Conservation (phyloP, 1,140 invertebrate species). For the Monochamus saltuarius region DNA sequence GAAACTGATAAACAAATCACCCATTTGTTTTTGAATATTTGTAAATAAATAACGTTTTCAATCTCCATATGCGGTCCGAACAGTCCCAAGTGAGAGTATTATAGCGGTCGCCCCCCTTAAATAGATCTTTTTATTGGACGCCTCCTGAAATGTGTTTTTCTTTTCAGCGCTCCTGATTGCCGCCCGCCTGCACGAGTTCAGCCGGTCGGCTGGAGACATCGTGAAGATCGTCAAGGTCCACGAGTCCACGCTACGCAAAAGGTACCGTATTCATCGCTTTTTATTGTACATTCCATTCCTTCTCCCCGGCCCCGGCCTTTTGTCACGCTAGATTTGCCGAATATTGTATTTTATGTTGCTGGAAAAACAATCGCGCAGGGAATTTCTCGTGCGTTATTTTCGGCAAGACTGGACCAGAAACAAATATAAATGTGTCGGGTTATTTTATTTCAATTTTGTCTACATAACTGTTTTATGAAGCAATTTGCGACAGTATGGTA, state of each 20-base stretch:
- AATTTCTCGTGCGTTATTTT: too few relatives aligned
- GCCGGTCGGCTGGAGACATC: constrained; percentile 82
- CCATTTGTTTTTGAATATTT: not conserved
- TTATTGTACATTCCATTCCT: constrained; percentile 5
- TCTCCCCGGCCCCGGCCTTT: too few relatives aligned
- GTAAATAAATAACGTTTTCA: not conserved
- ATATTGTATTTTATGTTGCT: too few relatives aligned
- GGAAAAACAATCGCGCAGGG: too few relatives aligned
- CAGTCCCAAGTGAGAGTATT: not conserved
- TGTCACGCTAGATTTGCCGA: too few relatives aligned
- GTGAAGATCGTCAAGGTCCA: constrained; percentile 96
- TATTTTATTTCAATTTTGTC: too few relatives aligned
- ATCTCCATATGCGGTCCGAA: not conserved
- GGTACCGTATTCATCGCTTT: constrained; percentile 54
- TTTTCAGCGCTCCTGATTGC: constrained; percentile 88
- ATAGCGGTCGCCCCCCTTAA: not conserved
- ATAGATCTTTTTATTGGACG: not conserved
- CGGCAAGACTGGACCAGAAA: constrained; percentile 2
- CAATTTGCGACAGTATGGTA: too few relatives aligned
- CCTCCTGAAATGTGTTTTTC: not conserved
- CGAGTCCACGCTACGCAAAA: constrained; percentile 88
- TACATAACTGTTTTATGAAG: too few relatives aligned
- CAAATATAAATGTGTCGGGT: not conserved
- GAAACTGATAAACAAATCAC: not conserved
- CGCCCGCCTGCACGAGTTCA: constrained; percentile 89